A percentile compares a stretch with the other conserved stretches of the same genome.
phyloP scores from a whole-genome alignment of 1,140 invertebrate genomes.

The Campodea augens region DNA sequence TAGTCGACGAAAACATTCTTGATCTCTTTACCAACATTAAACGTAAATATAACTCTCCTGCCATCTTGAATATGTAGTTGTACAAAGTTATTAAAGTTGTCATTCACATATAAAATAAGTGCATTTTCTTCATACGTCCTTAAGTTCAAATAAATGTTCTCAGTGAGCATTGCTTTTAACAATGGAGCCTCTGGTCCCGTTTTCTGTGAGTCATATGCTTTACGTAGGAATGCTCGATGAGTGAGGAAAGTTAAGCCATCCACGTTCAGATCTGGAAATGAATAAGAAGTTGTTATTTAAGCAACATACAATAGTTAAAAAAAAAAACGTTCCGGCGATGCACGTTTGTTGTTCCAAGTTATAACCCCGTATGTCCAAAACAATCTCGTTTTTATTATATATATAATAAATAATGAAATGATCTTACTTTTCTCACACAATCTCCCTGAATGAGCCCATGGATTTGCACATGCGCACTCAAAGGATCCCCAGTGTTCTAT shows the following conservation, averaged over 20 bases:
- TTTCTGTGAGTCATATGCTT: slow-evolving; percentile 41
- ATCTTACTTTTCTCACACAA: slow-evolving; percentile 78
- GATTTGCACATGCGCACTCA: slow-evolving; percentile 72
- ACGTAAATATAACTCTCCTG: slow-evolving; percentile 54
- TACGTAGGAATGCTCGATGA: slow-evolving; percentile 51
- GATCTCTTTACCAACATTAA: slow-evolving; percentile 61
- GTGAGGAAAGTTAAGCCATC: slow-evolving; percentile 77
- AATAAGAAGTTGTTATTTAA: slow-evolving; percentile 4
- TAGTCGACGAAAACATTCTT: slow-evolving; percentile 54
- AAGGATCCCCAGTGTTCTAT: slow-evolving; percentile 84
- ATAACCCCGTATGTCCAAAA: not conserved
- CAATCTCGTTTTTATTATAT: slow-evolving; percentile 5
- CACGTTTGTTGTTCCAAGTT: not conserved
- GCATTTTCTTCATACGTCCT: slow-evolving; percentile 65
- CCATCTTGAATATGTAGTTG: slow-evolving; percentile 66
- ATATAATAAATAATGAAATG: slow-evolving; percentile 7
- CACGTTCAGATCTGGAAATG: slow-evolving; percentile 61
- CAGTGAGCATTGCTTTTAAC: slow-evolving; percentile 47
- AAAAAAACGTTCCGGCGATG: slow-evolving; percentile 7
- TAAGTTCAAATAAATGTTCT: slow-evolving; percentile 66
- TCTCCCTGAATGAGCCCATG: slow-evolving; percentile 70
- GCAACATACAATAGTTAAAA: not conserved
- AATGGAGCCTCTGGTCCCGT: slow-evolving; percentile 38
- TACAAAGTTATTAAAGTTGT: slow-evolving; percentile 84
- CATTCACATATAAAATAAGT: slow-evolving; percentile 73